These are phyloP conservation scores for Pheosia tremula DNA, from an alignment of 2,888 invertebrate genomes.

Conservation along the genomic window DNA sequence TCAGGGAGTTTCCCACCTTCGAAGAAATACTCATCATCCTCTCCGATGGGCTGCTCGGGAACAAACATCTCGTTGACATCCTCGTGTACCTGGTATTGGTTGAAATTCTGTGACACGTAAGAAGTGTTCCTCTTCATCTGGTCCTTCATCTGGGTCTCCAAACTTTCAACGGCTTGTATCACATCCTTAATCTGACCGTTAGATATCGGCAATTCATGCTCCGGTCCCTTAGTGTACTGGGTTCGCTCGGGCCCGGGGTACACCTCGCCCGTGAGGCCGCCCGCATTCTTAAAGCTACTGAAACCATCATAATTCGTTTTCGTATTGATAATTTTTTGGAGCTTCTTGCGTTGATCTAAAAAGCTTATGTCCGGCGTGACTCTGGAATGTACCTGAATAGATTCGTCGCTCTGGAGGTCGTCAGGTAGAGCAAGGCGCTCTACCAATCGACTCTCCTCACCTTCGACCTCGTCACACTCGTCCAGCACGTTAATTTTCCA, in stretches of 20 bases:
- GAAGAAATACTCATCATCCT: conserved; percentile 69
- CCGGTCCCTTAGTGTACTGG: conserved; percentile 57
- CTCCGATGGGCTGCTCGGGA: conserved; percentile 66
- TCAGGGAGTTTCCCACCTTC: conserved; percentile 62
- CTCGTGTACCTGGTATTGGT: conserved; percentile 71
- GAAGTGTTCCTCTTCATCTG: conserved; percentile 55
- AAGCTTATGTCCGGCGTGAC: conserved; percentile 86
- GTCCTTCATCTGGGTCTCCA: conserved; percentile 68
- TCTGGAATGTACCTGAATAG: conserved; percentile 87
- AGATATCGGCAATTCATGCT: conserved; percentile 76
- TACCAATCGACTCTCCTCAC: conserved; percentile 80
- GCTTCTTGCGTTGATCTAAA: conserved; percentile 70
- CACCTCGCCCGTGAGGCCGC: conserved; percentile 63
- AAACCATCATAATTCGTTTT: conserved; percentile 80
- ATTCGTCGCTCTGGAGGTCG: conserved; percentile 77
- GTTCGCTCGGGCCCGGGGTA: conserved; percentile 46
- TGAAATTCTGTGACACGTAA: conserved; percentile 17
- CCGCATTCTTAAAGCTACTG: conserved; percentile 68
- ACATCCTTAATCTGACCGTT: conserved; percentile 74
- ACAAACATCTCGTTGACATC: conserved; percentile 61
- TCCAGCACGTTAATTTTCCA: conserved; percentile 98
- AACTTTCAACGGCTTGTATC: conserved; percentile 71
- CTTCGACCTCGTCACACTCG: conserved; percentile 87
- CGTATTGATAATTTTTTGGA: conserved; percentile 77
- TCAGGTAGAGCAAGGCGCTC: conserved; percentile 68